A percentile compares a stretch with the other conserved stretches of the same genome.
These are phyloP conservation scores for Molorchus minor DNA, from an alignment of 2,888 invertebrate genomes.

Conservation along the genomic window DNA sequence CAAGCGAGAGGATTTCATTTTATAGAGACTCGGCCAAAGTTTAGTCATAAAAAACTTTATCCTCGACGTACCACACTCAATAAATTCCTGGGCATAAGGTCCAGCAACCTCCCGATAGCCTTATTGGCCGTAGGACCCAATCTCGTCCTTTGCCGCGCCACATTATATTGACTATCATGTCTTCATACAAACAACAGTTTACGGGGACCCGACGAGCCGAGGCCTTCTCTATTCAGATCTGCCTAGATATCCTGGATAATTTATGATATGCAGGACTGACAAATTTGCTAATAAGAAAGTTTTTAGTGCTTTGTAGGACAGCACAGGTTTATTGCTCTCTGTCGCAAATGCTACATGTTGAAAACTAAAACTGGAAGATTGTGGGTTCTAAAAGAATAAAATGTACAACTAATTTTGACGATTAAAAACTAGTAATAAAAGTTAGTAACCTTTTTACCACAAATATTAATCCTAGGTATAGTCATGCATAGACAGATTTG, in stretches of 20 bases:
- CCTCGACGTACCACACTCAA: background rate
- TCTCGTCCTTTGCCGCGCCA: background rate
- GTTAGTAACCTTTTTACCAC: too few relatives aligned
- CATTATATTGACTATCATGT: background rate
- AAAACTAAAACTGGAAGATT: background rate
- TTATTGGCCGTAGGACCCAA: background rate
- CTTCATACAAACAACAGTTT: background rate
- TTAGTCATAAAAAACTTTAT: conserved; percentile 1
- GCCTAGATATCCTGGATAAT: background rate
- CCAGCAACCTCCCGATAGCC: background rate
- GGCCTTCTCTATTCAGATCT: background rate
- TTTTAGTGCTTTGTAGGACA: background rate
- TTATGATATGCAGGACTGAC: background rate
- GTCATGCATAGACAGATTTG: too few relatives aligned
- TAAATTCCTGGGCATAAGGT: background rate
- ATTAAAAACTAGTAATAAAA: too few relatives aligned
- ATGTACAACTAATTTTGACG: too few relatives aligned
- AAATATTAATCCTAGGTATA: too few relatives aligned
- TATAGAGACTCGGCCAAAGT: background rate
- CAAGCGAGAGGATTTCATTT: background rate
- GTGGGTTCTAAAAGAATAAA: background rate
- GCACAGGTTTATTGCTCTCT: background rate
- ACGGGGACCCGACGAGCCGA: background rate
- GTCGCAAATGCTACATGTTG: too few relatives aligned
- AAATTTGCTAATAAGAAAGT: background rate